Evolutionary conservation across 1,140 invertebrate species (phyloP), one percentile per base, ranked within the genome.

Genomic region (Nautilus pompilius): DNA sequence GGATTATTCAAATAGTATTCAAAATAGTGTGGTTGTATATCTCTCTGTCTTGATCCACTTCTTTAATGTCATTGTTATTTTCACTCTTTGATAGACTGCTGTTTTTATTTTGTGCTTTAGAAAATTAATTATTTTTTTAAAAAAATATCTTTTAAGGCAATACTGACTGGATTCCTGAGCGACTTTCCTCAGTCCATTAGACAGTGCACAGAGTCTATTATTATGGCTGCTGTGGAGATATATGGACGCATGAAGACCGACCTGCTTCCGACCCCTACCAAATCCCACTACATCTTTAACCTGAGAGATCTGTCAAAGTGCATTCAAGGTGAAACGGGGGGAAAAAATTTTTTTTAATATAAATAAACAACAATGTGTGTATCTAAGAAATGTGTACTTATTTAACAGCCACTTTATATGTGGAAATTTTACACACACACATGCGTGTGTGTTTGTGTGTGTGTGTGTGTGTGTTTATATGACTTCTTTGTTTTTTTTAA

Each of bases 131-230:
- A 41, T 51, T 59, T 51, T 49, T 62, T 60, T 29, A n/a, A n/a
- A n/a, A 5, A 15, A 17, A 24, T 58, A 30, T 36, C 53, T 62
- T 67, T 73, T 4, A 60, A 90, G 88, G 85, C 90, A 8, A 91
- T 92, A 55, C 75, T 92, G 45, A 82, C 81, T 68, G 91, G 91
- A 0, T 94, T 94, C 77, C 84, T 94, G 55, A 70, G 70, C 62
- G 81, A 83, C 49, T 85, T 84, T 70, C 77, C 78, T 24, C 68
- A 72, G 13, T 63, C 66, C 4, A 88, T 93, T 0, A 75, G 81
- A 33, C 78, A 80, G 46, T 73, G 71, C 56, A 72, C 72, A n/a
- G 83, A 84, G 53, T 30, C 73, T 13, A 79, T 84, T 10, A 79
- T 83, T 3, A 53, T 65, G 10, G 77, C 80, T 24, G 82, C 82